Base-by-base conservation (phyloP, 2,888 invertebrate species). In the Hydroisotoma schaefferi region DNA sequence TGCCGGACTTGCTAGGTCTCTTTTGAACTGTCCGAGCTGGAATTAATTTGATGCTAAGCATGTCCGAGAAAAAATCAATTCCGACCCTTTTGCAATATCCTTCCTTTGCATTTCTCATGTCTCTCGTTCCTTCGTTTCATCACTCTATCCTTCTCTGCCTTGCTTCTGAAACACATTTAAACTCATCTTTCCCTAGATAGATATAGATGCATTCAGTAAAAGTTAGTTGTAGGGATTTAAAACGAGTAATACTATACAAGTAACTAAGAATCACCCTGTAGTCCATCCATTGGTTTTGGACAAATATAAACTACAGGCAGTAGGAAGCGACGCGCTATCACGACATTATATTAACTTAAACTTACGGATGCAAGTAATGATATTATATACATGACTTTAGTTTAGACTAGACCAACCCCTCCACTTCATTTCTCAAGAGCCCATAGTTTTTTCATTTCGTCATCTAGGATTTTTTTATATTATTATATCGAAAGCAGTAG, bases 21-120 rank as follows among this genome's bases (percentile, higher is more conserved):
- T 56, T 63, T 61, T 57, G 47, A 61, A 57, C 65, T 66, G 66
- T 64, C 65, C 69, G 40, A 40, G 40, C 40, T 40, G 40, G 40
- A 64, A 67, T 69, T 69, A 69, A 69, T 69, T 69, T 69, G 67
- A 69, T 69, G 67, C 65, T 69, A 67, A 67, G 67, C 69, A 67
- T 69, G 69, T 67, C 67, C 69, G 61, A 61, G 65, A 60, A 40
- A 64, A 67, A 69, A 67, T 67, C 67, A 65, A 67, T 65, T 67
- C 60, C 48, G 55, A 46, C 57, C 61, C 63, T 63, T 67, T 67
- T 59, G 65, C 67, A 67, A 67, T 69, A 64, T 66, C 67, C 66
- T 65, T 67, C 62, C 65, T 65, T 68, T 67, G 69, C 65, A 65
- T 67, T 67, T 65, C 62, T 66, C 66, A 59, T 65, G 64, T 61